These are phyloP conservation scores for Ectropis crepuscularia DNA, from an alignment of 2,888 invertebrate species.

Conservation along the genomic window DNA sequence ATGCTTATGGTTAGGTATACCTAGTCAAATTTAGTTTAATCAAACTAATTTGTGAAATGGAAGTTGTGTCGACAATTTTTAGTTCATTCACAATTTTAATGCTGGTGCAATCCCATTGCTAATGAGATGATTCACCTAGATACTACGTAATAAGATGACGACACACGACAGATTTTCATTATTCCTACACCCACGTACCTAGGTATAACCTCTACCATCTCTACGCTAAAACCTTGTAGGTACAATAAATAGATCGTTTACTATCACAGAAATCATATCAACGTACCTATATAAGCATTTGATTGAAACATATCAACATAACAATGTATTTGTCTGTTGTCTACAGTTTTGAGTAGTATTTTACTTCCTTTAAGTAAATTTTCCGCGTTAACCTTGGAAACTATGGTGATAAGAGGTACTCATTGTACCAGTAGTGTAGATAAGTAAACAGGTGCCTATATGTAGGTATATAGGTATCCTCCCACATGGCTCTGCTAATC, in stretches of 20 bases:
- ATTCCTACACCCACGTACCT: not conserved
- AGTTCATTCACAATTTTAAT: conserved; percentile 13
- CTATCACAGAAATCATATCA: conserved; percentile 1
- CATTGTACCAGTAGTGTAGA: conserved; percentile 38
- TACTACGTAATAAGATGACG: conserved; percentile 5
- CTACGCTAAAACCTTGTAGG: not conserved
- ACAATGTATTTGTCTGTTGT: conserved; percentile 13
- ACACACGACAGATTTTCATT: not conserved
- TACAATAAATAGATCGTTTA: not conserved
- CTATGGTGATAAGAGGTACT: conserved; percentile 65
- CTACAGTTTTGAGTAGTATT: conserved; percentile 12
- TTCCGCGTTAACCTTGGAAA: conserved; percentile 66
- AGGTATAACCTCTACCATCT: not conserved
- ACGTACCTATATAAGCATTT: not conserved
- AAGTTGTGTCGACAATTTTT: conserved; percentile 2
- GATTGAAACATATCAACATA: not conserved
- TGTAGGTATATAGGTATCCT: too few relatives aligned
- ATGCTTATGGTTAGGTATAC: not conserved
- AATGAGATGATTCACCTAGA: conserved; percentile 12
- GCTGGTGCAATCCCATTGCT: conserved; percentile 13
- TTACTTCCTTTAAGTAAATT: conserved; percentile 51
- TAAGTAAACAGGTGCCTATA: conserved; percentile 17
- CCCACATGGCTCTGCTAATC: conserved; percentile 15
- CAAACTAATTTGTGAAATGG: not conserved
- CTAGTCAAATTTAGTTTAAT: not conserved